These are phyloP conservation scores for Tanytarsus gracilentus DNA, from an alignment of 2,888 invertebrate genomes.

Conservation along the genomic window DNA sequence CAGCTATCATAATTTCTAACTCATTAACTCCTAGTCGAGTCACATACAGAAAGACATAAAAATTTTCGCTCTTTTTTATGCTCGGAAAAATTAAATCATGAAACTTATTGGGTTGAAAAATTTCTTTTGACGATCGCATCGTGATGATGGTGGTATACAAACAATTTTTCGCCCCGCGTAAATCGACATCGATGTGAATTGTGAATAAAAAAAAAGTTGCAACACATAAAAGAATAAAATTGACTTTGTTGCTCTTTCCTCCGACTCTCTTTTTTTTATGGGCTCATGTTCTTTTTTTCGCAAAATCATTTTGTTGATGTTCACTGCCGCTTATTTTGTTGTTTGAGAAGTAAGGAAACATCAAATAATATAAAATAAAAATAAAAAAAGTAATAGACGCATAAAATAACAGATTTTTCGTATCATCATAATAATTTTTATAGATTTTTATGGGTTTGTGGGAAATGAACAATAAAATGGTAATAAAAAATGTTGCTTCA, in stretches of 20 bases:
- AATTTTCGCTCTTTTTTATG: neutral
- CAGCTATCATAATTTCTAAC: constrained; percentile 23
- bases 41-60: neutral
- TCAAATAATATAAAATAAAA: constrained; percentile 8
- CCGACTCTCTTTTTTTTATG: constrained; percentile 4
- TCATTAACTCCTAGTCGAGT: constrained; percentile 14
- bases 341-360: constrained; percentile 12
- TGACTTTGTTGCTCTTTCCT: constrained; percentile 15
- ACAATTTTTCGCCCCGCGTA: neutral
- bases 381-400: constrained; percentile 13
- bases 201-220: neutral
- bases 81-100: constrained; percentile 7
- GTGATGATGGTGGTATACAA: neutral
- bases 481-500: constrained; percentile 2
- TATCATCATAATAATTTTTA: constrained; percentile 22
- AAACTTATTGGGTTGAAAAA: constrained; percentile 2
- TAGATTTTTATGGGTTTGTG: constrained; percentile 24
- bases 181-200: neutral
- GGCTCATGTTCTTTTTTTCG: neutral
- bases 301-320: too few species aligned
- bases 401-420: constrained; percentile 27
- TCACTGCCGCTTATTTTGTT: too few species aligned
- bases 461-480: constrained; percentile 21
- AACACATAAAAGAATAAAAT: neutral
- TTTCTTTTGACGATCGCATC: neutral